Conservation (phyloP, 2,797 vertebrate species). For the Sebastes matsubarae region DNA sequence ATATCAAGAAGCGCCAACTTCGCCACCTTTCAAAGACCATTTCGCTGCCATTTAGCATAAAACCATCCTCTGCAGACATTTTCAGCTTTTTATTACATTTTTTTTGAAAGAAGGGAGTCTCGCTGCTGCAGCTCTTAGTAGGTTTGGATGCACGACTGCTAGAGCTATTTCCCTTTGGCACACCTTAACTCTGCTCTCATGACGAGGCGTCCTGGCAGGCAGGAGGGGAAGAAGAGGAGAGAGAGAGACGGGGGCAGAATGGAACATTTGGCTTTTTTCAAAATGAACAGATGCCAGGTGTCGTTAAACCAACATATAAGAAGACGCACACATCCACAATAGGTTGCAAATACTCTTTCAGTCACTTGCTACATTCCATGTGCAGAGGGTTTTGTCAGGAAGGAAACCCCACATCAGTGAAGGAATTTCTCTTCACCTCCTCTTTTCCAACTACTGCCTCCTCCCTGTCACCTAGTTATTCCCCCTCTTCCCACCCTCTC, state of each 20-base stretch:
- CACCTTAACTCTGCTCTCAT: constrained; percentile 43
- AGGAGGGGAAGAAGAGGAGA: constrained; percentile 48
- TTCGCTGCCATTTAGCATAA: not conserved
- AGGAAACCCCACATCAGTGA: constrained; percentile 40
- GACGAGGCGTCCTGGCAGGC: constrained; percentile 55
- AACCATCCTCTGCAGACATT: constrained; percentile 11
- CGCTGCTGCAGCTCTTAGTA: constrained; percentile 20
- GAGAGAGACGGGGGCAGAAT: constrained; percentile 16
- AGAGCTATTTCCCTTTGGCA: constrained; percentile 73
- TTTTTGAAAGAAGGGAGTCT: not conserved
- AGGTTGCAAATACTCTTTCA: constrained; percentile 13
- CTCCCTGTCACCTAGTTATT: constrained; percentile 44
- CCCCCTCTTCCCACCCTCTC: constrained; percentile 10
- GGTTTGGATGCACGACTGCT: constrained; percentile 49
- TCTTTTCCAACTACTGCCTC: constrained; percentile 16
- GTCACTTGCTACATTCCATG: constrained; percentile 38
- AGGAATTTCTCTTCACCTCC: constrained; percentile 37
- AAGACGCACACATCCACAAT: constrained; percentile 11
- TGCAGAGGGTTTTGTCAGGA: constrained; percentile 38
- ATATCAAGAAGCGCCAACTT: not conserved
- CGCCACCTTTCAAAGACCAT: not conserved
- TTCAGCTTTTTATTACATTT: not conserved
- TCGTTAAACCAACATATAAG: constrained; percentile 18
- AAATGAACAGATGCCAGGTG: constrained; percentile 31
- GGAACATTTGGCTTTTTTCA: constrained; percentile 46